A percentile compares a stretch with the other conserved stretches of the same genome.
Evolutionary conservation across 2,113 vertebrate species (phyloP).

Genomic region (Triplophysa dalaica): DNA sequence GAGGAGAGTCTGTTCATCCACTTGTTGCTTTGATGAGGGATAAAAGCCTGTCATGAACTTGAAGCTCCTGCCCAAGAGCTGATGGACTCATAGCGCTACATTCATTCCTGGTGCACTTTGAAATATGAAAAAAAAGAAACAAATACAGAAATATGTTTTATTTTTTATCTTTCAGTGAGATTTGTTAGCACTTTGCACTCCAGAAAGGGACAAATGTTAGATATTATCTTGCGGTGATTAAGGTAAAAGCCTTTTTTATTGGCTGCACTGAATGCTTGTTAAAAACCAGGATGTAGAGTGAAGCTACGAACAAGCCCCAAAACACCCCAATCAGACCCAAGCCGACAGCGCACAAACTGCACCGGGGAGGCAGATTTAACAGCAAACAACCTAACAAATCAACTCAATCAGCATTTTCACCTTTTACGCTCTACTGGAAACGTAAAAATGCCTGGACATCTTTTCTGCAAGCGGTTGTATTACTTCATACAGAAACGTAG

Average conservation of each 20-base stretch:
- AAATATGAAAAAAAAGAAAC: neutral
- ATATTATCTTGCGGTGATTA: constrained; percentile 69
- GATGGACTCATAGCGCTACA: constrained; percentile 71
- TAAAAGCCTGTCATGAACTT: constrained; percentile 81
- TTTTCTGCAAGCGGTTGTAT: neutral
- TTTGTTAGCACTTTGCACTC: constrained; percentile 68
- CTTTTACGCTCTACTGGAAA: constrained; percentile 51
- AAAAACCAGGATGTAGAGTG: constrained; percentile 57
- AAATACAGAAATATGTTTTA: constrained; percentile 46
- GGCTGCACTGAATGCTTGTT: constrained; percentile 71
- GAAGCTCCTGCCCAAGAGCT: constrained; percentile 73
- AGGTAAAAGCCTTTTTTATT: constrained; percentile 81
- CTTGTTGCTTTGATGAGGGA: constrained; percentile 90
- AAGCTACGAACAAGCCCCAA: constrained; percentile 32
- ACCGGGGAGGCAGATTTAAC: constrained; percentile 64
- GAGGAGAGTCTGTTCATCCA: constrained; percentile 80
- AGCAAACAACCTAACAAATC: constrained; percentile 62
- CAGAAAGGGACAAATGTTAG: constrained; percentile 27
- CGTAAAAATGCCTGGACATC: constrained; percentile 33
- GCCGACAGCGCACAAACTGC: constrained; percentile 61
- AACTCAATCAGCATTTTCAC: constrained; percentile 60
- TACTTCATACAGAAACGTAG: neutral
- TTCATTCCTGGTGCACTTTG: constrained; percentile 50
- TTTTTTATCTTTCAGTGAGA: constrained; percentile 39
- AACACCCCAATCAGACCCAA: neutral